These are phyloP conservation scores for Corvus hawaiiensis DNA, from an alignment of 2,113 vertebrate species.

Conservation along the genomic window DNA sequence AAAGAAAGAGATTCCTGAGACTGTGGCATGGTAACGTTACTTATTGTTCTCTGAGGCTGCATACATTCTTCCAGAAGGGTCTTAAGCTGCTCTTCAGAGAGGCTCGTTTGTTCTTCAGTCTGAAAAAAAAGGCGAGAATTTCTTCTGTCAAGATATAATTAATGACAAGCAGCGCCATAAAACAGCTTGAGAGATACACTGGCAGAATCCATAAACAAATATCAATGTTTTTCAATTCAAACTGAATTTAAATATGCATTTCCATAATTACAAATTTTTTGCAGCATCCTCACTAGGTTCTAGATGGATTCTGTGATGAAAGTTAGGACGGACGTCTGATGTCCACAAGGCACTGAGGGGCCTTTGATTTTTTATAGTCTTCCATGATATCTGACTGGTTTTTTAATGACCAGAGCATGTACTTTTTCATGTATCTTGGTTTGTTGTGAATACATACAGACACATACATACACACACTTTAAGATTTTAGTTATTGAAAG, in stretches of 20 bases:
- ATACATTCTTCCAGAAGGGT: conserved; percentile 72
- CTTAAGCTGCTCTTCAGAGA: conserved; percentile 72
- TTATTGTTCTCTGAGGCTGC: conserved; percentile 44
- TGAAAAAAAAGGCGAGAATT: conserved; percentile 41
- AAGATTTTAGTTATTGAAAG: background rate
- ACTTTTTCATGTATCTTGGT: background rate
- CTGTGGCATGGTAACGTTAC: conserved; percentile 48
- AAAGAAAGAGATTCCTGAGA: conserved; percentile 59
- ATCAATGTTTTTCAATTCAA: background rate
- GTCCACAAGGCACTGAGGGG: background rate
- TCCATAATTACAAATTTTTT: background rate
- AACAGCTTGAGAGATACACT: background rate
- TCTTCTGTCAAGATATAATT: conserved; percentile 52
- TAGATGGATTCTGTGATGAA: background rate
- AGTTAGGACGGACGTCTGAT: background rate
- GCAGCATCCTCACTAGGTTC: background rate
- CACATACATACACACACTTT: background rate
- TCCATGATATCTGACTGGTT: background rate
- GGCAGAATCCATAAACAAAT: background rate
- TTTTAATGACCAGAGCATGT: background rate
- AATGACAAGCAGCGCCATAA: background rate
- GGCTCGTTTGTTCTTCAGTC: conserved; percentile 45
- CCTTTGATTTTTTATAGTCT: background rate
- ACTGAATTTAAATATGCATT: background rate
- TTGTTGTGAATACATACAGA: background rate